These are phyloP conservation scores for Otus sunia DNA, from an alignment of 2,113 vertebrate genomes.

Conservation along the genomic window DNA sequence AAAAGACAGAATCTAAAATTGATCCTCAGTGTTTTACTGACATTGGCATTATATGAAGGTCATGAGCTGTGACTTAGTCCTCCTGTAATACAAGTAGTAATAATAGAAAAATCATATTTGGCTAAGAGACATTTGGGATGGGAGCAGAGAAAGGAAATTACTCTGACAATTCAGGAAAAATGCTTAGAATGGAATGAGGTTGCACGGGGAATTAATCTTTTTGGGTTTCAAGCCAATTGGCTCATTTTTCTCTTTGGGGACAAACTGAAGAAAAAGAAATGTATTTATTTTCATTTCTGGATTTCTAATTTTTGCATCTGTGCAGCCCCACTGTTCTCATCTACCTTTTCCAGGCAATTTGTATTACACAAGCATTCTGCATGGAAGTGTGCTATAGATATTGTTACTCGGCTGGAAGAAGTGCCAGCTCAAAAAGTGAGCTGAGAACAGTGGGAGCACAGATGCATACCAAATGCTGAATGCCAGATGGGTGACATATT, in stretches of 20 bases:
- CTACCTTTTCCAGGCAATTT: neutral
- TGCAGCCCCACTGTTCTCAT: neutral
- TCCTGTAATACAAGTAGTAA: neutral
- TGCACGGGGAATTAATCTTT: neutral
- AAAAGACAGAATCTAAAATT: neutral
- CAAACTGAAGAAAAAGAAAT: neutral
- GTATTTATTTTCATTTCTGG: neutral
- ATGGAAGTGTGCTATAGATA: neutral
- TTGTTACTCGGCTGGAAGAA: neutral
- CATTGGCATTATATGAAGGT: neutral
- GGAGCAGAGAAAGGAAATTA: neutral
- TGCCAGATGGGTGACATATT: neutral
- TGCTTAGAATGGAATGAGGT: neutral
- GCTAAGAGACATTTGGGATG: neutral
- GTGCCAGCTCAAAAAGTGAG: neutral
- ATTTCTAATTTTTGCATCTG: neutral
- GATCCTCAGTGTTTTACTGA: neutral
- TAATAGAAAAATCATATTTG: slow-evolving; percentile 33
- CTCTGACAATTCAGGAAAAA: neutral
- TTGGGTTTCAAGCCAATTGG: neutral
- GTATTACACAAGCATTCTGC: neutral
- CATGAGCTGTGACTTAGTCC: slow-evolving; percentile 6
- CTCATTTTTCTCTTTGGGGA: neutral
- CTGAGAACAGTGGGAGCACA: neutral
- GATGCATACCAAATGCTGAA: neutral